Conservation (phyloP, 2,888 invertebrate genomes). For the Orchesella flavescens region DNA sequence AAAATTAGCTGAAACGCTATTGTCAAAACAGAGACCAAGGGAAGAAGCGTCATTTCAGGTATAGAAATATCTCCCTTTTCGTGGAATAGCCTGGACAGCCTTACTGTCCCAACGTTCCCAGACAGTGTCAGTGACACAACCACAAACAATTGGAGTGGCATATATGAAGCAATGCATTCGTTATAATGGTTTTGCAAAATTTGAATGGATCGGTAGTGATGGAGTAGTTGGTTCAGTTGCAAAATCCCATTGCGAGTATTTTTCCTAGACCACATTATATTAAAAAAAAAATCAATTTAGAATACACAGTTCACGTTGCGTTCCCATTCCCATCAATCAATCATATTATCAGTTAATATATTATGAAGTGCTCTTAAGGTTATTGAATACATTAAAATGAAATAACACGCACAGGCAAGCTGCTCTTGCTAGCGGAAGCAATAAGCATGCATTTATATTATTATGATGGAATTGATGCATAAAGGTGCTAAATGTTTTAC, state of each 20-base stretch:
- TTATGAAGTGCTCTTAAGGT: too few relatives aligned
- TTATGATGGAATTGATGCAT: too few relatives aligned
- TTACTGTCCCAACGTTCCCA: slow-evolving; percentile 35
- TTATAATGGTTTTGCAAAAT: slow-evolving; percentile 39
- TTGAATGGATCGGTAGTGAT: slow-evolving; percentile 37
- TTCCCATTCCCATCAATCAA: too few relatives aligned
- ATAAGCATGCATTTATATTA: too few relatives aligned
- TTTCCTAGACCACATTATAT: neutral
- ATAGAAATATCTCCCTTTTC: neutral
- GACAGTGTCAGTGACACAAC: slow-evolving; percentile 26
- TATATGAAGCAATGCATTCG: slow-evolving; percentile 21
- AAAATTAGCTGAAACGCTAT: slow-evolving; percentile 31
- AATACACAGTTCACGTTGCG: too few relatives aligned
- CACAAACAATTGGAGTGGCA: slow-evolving; percentile 28
- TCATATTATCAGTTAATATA: too few relatives aligned
- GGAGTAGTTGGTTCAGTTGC: neutral
- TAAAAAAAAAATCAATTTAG: too few relatives aligned
- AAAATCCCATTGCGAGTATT: slow-evolving; percentile 22
- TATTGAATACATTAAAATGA: too few relatives aligned
- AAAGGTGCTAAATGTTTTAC: too few relatives aligned
- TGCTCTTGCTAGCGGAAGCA: too few relatives aligned
- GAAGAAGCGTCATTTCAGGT: slow-evolving; percentile 2
- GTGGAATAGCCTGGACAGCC: neutral
- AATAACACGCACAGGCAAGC: too few relatives aligned
- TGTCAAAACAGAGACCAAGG: slow-evolving; percentile 15